Evolutionary conservation across 2,797 vertebrate species (phyloP).

Genomic region (Myotis pilosus): DNA sequence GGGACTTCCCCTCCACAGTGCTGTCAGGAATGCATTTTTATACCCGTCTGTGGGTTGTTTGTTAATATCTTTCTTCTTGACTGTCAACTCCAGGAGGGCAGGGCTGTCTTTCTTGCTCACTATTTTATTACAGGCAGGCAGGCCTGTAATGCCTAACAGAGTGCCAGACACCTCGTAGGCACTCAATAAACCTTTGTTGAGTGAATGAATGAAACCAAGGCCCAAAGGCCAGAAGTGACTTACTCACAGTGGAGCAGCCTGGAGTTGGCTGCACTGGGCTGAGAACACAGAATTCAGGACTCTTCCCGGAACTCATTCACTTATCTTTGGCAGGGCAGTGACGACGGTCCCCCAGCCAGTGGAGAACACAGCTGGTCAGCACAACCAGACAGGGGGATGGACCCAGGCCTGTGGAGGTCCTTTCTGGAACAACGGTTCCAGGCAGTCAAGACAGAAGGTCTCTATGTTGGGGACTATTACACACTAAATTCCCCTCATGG

Average conservation of each 20-base stretch:
- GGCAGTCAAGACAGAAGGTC: not conserved
- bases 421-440: not conserved
- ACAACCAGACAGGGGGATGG: not conserved
- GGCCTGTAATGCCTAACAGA: not conserved
- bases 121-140: not conserved
- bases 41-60: not conserved
- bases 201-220: not conserved
- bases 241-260: not conserved
- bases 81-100: not conserved
- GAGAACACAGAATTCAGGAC: not conserved
- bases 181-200: not conserved
- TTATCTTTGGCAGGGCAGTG: not conserved
- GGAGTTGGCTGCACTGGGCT: not conserved
- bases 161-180: too few species aligned
- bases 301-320: not conserved
- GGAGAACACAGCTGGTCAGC: not conserved
- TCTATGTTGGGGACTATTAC: not conserved
- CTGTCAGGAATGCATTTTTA: not conserved
- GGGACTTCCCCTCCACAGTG: not conserved
- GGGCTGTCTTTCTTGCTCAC: not conserved
- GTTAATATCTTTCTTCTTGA: not conserved
- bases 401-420: too few species aligned
- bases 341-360: not conserved
- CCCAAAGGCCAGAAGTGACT: not conserved
- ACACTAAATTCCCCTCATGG: not conserved